Conservation (phyloP, 1,140 invertebrate species). For the Drosophila busckii region DNA sequence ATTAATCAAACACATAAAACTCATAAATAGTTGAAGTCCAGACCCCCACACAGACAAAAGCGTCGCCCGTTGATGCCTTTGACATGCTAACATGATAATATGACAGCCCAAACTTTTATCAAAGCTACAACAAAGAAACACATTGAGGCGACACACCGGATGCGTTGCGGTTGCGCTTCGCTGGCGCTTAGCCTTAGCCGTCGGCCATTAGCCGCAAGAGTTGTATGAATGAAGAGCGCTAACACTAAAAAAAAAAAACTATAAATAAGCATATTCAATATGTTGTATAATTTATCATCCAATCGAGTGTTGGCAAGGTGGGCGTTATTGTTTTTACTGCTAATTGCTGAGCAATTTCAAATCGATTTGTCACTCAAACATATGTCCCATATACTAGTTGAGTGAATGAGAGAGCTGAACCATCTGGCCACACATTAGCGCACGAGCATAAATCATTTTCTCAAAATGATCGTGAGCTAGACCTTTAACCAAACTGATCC, state of each 20-base stretch:
- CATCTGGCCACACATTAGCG: slow-evolving; percentile 36
- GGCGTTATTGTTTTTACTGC: slow-evolving; percentile 46
- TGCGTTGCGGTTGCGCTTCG: slow-evolving; percentile 40
- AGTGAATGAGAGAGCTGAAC: neutral
- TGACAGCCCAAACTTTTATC: slow-evolving; percentile 68
- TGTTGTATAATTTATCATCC: slow-evolving; percentile 54
- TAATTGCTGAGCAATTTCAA: slow-evolving; percentile 45
- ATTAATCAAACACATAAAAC: slow-evolving; percentile 64
- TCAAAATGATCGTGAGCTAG: slow-evolving; percentile 23
- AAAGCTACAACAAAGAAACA: slow-evolving; percentile 15
- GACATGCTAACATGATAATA: slow-evolving; percentile 71
- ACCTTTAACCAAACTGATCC: slow-evolving; percentile 32
- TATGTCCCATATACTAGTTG: no score
- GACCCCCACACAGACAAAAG: neutral
- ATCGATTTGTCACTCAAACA: slow-evolving; percentile 51
- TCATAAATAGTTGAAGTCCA: slow-evolving; percentile 48
- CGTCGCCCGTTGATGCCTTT: slow-evolving; percentile 45
- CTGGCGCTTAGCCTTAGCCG: slow-evolving; percentile 19
- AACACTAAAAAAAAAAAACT: slow-evolving; percentile 59
- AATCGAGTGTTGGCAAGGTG: slow-evolving; percentile 25
- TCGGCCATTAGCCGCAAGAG: slow-evolving; percentile 15
- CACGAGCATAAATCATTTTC: slow-evolving; percentile 34
- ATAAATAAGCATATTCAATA: slow-evolving; percentile 69
- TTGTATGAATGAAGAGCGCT: slow-evolving; percentile 40
- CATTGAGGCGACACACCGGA: slow-evolving; percentile 38